These are phyloP conservation scores for Ormyrus rosae DNA, from an alignment of 2,888 invertebrate species.

Conservation along the genomic window DNA sequence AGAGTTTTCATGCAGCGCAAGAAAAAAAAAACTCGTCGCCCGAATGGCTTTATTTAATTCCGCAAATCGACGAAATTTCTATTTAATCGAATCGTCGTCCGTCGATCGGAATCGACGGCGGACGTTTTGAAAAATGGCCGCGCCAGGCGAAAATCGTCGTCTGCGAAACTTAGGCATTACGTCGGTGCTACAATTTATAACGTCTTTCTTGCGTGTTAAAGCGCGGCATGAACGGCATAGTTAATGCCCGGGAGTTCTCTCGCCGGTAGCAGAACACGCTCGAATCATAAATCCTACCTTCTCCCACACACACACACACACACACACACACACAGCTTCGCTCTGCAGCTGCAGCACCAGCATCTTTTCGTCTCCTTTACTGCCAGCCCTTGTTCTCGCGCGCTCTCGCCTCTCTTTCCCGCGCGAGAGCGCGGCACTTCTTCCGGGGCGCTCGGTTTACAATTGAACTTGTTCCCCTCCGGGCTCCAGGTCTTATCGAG, in stretches of 20 bases:
- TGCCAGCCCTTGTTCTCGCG: constrained; percentile 48
- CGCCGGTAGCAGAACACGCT: constrained; percentile 62
- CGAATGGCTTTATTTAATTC: constrained; percentile 10
- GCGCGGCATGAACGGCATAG: constrained; percentile 68
- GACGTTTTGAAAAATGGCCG: constrained; percentile 46
- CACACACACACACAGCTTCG: not conserved
- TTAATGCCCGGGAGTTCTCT: constrained; percentile 60
- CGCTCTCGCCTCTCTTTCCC: not conserved
- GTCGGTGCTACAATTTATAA: constrained; percentile 69
- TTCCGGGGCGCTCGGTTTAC: constrained; percentile 12
- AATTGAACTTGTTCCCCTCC: constrained; percentile 39
- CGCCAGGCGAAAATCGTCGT: constrained; percentile 34
- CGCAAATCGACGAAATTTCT: constrained; percentile 33
- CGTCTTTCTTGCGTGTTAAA: constrained; percentile 70
- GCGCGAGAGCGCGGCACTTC: not conserved
- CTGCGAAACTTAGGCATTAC: constrained; percentile 60
- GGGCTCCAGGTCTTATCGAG: not conserved
- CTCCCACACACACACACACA: not conserved
- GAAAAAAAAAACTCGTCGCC: constrained; percentile 2
- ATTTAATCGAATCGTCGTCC: constrained; percentile 6
- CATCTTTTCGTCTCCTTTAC: constrained; percentile 42
- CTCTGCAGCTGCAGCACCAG: constrained; percentile 38
- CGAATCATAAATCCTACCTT: constrained; percentile 67
- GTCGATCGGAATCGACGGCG: not conserved
- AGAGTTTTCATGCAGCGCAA: not conserved